A percentile compares a stretch with the other conserved stretches of the same genome.
phyloP scores from a whole-genome alignment of 2,797 vertebrate genomes.

The Centroberyx gerrardi region DNA sequence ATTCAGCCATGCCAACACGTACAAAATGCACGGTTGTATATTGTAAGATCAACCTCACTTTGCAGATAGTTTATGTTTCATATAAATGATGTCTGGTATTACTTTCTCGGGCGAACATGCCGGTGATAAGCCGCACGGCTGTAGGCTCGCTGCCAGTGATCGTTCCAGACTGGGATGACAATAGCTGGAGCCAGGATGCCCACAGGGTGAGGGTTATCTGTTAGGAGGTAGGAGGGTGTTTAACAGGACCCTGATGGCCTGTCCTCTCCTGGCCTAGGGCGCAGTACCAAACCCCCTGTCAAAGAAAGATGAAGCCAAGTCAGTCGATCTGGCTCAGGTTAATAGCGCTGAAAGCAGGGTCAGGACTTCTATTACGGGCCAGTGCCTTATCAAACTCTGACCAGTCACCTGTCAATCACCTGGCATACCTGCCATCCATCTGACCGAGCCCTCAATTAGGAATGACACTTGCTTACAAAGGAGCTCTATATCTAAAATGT shows the following conservation, averaged over 20 bases:
- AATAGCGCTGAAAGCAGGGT: slow-evolving; percentile 81
- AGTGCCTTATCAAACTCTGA: slow-evolving; percentile 77
- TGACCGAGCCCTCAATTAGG: slow-evolving; percentile 68
- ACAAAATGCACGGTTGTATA: slow-evolving; percentile 54
- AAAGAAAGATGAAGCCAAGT: slow-evolving; percentile 74
- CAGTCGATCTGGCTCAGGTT: slow-evolving; percentile 61
- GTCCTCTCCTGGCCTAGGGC: slow-evolving; percentile 67
- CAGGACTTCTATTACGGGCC: slow-evolving; percentile 80
- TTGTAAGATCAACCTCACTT: slow-evolving; percentile 55
- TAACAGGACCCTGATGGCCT: slow-evolving; percentile 62
- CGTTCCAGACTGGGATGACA: slow-evolving; percentile 34
- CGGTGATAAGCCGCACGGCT: slow-evolving; percentile 56
- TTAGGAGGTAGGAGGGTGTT: slow-evolving; percentile 57
- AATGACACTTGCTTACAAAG: slow-evolving; percentile 59
- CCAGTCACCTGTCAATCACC: slow-evolving; percentile 81
- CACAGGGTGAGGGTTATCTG: slow-evolving; percentile 71
- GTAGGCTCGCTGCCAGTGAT: slow-evolving; percentile 36
- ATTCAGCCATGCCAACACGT: slow-evolving; percentile 32
- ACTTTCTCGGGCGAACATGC: slow-evolving; percentile 4
- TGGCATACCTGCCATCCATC: slow-evolving; percentile 63
- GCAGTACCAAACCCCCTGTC: slow-evolving; percentile 69
- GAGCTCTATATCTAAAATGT: slow-evolving; percentile 59
- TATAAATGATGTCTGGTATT: slow-evolving; percentile 31
- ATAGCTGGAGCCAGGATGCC: slow-evolving; percentile 38
- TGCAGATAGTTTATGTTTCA: slow-evolving; percentile 45